Evolutionary conservation across 2,888 invertebrate species (phyloP), one percentile per base, ranked within the genome.

Genomic region (Ophioninae sp.): DNA sequence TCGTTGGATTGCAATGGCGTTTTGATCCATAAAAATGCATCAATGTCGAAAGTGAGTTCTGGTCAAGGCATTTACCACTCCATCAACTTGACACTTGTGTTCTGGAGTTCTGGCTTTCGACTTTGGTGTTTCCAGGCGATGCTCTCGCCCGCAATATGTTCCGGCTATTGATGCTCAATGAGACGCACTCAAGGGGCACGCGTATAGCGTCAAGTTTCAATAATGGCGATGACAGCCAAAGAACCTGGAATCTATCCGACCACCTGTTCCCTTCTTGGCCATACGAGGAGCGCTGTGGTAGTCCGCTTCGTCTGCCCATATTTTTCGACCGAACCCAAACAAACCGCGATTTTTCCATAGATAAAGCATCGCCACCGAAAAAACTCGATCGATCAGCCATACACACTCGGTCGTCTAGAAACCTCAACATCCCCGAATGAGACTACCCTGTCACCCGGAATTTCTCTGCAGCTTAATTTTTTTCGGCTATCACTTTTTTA

Each of bases 141-240:
- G n/a, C 56, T 67, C 70, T 23, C 72, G 72, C 39, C 44, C 50
- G 59, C 70, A 44, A 62, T 21, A 74, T 77, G 62, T 74, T 80
- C 59, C 50, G 39, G n/a, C 61, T 62, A 50, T 41, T 7, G 77
- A 61, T 69, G 74, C 50, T 78, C 59, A 81, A 81, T 78, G 74
- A 81, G 76, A 73, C 59, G 64, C 57, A 13, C 39, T 44, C 20
- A 37, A 20, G 30, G 30, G 57, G 79, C 57, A 81, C 50, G 70
- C 41, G 72, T 23, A 10, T 23, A 67, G 82, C 72, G 79, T 84
- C 75, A 76, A 82, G 69, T 84, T 84, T 84, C 81, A 62, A 78
- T 76, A 64, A 62, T 41, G 41, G 17, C 68, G 56, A n/a, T 67
- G 68, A 21, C 50, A 41, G 77, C 13, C 37, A 44, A 20, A n/a